A percentile compares a stretch with the other conserved stretches of the same genome.
Conservation (phyloP, 1,140 invertebrate species). For the Brachionus angularis region DNA sequence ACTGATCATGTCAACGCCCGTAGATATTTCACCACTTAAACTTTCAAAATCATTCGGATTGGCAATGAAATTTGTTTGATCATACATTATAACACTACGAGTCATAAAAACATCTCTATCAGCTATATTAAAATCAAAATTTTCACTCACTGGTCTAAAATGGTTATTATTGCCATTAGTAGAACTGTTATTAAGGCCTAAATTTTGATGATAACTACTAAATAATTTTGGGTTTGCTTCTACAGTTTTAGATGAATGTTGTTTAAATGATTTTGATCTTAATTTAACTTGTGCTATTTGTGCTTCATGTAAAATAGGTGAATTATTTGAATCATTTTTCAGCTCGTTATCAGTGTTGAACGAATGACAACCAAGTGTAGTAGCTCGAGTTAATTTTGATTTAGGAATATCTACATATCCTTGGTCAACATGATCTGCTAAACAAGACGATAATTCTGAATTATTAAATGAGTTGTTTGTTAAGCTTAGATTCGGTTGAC, state of each 20-base stretch:
- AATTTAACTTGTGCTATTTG: background rate
- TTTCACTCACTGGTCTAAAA: slow-evolving; percentile 33
- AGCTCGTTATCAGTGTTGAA: no score
- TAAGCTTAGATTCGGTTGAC: slow-evolving; percentile 25
- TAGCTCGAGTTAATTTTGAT: background rate
- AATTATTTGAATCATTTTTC: no score
- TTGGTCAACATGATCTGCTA: background rate
- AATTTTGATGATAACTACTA: slow-evolving; percentile 19
- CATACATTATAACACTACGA: slow-evolving; percentile 26
- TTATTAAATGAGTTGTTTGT: background rate
- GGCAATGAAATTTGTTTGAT: no score
- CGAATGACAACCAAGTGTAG: slow-evolving; percentile 6
- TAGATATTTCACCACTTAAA: background rate
- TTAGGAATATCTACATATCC: background rate
- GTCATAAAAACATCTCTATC: slow-evolving; percentile 31
- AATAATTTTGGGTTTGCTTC: slow-evolving; percentile 14
- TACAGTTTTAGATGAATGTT: background rate
- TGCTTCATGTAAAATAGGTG: background rate
- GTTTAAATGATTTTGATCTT: slow-evolving; percentile 27
- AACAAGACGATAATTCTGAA: background rate
- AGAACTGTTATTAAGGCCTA: no score
- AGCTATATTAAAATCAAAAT: slow-evolving; percentile 17
- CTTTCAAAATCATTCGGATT: background rate
- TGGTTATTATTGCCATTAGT: no score
- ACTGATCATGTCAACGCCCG: slow-evolving; percentile 1